Conservation (phyloP, 2,797 vertebrate genomes). For the Acridotheres tristis region DNA sequence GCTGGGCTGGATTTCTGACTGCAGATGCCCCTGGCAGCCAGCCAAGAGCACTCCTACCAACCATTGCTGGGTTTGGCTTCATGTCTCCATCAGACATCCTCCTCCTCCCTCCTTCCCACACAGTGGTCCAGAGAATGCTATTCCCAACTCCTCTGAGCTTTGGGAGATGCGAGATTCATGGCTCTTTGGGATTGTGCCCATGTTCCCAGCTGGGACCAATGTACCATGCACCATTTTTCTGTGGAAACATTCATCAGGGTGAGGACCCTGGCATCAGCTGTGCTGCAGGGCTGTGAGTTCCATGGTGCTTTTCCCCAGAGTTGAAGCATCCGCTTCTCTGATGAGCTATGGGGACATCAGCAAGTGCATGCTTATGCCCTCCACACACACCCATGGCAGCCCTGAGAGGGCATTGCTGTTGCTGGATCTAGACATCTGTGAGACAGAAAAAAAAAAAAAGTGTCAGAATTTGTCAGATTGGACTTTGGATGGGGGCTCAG, state of each 20-base stretch:
- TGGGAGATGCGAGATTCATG: rapidly evolving
- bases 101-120: neutral
- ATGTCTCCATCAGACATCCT: neutral
- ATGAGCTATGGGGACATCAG: neutral
- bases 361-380: neutral
- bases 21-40: neutral
- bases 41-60: neutral
- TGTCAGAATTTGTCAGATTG: neutral
- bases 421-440: neutral
- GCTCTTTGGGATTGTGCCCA: rapidly evolving
- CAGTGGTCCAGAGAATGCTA: neutral
- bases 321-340: neutral
- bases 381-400: rapidly evolving
- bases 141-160: neutral
- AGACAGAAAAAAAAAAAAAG: neutral
- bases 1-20: neutral
- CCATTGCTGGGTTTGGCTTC: neutral
- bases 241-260: neutral
- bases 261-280: rapidly evolving
- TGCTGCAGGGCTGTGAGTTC: neutral
- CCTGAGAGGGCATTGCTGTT: neutral
- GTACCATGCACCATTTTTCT: neutral
- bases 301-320: neutral
- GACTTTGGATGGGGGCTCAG: neutral
- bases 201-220: neutral